phyloP scores from a whole-genome alignment of 1,140 invertebrate species.

The Macrobrachium rosenbergii region DNA sequence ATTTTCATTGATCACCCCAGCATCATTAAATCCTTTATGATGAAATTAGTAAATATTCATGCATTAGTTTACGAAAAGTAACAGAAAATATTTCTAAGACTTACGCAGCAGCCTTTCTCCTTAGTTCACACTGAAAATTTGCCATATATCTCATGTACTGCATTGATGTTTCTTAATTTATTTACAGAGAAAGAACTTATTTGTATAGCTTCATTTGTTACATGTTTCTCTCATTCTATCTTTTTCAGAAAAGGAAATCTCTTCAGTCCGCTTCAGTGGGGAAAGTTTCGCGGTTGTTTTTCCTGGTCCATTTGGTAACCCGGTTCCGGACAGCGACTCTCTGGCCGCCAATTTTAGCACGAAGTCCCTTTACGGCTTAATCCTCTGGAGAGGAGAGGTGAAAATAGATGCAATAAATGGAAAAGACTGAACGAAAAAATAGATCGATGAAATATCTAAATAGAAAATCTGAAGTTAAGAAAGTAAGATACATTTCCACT shows the following conservation, averaged over 20 bases:
- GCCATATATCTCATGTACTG: too few relatives aligned
- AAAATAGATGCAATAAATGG: not conserved
- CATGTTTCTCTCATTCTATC: not conserved
- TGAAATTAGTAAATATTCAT: too few relatives aligned
- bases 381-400: slow-evolving; percentile 45
- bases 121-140: too few relatives aligned
- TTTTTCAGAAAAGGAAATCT: not conserved
- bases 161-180: not conserved
- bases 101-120: too few relatives aligned
- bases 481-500: not conserved
- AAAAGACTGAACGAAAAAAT: too few relatives aligned
- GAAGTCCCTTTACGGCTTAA: slow-evolving; percentile 20
- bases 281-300: slow-evolving; percentile 27
- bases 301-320: slow-evolving; percentile 2
- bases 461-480: not conserved
- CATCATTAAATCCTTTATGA: too few relatives aligned
- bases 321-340: slow-evolving; percentile 27
- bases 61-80: too few relatives aligned
- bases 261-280: slow-evolving; percentile 24
- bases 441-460: not conserved
- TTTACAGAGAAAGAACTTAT: not conserved
- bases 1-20: too few relatives aligned
- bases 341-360: slow-evolving; percentile 41
- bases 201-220: not conserved
- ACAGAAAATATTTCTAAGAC: too few relatives aligned